Evolutionary conservation across 2,797 vertebrate genomes (phyloP), one percentile per base, ranked within the genome.

Genomic region (Podargus strigoides): DNA sequence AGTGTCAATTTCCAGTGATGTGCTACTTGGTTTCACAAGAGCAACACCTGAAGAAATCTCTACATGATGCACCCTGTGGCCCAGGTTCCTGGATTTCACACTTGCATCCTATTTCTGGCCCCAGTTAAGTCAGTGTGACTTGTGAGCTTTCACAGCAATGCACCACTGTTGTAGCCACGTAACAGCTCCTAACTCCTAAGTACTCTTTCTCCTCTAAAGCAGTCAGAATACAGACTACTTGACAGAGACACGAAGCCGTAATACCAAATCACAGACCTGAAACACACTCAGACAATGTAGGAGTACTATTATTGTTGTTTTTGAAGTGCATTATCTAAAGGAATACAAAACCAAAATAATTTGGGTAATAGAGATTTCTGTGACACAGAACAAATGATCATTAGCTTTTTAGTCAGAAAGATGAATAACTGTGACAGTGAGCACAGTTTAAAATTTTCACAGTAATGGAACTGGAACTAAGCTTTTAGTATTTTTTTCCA

Each of bases 51-150:
- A 63, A 85, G 28, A 78, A 47, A 47, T 52, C 47, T 50, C 26
- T 36, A 39, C 32, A 52, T 10, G 1, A 21, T 2, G 1, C 24
- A 27, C 5, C 6, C 39, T 1, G 1, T 19, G 37, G 32, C 46
- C 64, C 34, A 70, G 24, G 42, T 24, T 89, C 49, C 86, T 34
- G 22, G 23, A 36, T 85, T 83, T 87, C 60, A 80, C 30, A 22
- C 26, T 77, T 36, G 37, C 0, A 11, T 5, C 5, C 20, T 53
- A 2, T 49, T 90, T 90, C 59, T 73, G 23, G 32, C 0, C 1
- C 4, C 47, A 59, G 14, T 14, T 55, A 80, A 63, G 30, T 9
- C 72, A 30, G 37, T 1, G 6, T 70, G 44, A 42, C 23, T 13
- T 18, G 26, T 47, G 41, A 90, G 28, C 16, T 68, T 49, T 19